Conservation (phyloP, 1,140 invertebrate species). For the Physella acuta region DNA sequence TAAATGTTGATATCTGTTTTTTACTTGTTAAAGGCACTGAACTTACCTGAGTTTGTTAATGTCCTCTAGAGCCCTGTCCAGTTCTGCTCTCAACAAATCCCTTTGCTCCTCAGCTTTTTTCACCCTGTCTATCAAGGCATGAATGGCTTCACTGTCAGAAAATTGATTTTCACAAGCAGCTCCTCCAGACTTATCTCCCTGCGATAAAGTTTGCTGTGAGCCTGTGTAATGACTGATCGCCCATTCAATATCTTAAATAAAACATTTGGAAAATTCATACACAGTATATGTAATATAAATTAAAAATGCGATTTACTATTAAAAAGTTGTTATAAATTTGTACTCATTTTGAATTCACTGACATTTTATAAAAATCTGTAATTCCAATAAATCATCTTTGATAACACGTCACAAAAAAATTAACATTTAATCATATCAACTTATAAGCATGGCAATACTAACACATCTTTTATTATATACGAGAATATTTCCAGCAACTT, state of each 20-base stretch:
- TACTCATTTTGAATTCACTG: too few relatives aligned
- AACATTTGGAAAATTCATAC: background rate
- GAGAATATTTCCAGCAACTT: too few relatives aligned
- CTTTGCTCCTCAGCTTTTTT: constrained; percentile 13
- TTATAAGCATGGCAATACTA: too few relatives aligned
- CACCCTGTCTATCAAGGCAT: constrained; percentile 15
- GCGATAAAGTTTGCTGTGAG: background rate
- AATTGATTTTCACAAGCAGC: background rate
- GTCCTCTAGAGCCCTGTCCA: constrained; percentile 41
- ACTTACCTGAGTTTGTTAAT: constrained; percentile 50
- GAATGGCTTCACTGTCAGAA: constrained; percentile 8
- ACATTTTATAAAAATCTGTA: too few relatives aligned
- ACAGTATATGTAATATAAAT: background rate
- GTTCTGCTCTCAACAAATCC: constrained; percentile 28
- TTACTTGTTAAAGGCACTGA: too few relatives aligned
- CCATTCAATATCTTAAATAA: constrained; percentile 27
- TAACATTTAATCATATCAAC: too few relatives aligned
- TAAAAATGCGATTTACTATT: background rate
- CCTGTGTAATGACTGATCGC: constrained; percentile 9
- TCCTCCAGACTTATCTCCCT: background rate
- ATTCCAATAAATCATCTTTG: too few relatives aligned
- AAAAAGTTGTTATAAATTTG: too few relatives aligned
- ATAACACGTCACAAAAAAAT: too few relatives aligned
- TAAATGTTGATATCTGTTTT: too few relatives aligned
- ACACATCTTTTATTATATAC: too few relatives aligned